Base-by-base conservation (phyloP, 2,888 invertebrate genomes). In the Pemphredon lugubris region DNA sequence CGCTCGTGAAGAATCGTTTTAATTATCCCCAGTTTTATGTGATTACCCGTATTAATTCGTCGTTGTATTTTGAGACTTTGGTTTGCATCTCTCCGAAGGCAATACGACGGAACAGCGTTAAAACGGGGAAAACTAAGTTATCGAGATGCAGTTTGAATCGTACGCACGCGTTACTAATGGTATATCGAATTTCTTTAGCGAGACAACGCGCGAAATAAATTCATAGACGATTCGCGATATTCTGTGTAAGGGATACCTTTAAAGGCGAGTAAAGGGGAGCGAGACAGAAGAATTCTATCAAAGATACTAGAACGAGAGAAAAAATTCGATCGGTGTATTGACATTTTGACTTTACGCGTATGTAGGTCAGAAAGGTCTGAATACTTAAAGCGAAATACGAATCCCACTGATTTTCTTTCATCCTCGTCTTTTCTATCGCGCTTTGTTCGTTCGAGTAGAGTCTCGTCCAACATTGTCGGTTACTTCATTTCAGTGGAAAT, bases 371-470 rank as follows among this genome's bases (percentile, higher is more conserved):
- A 64, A 57, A 20, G 42, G 48, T 50, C 50, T 18, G 14, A 32
- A 30, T 61, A 63, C 54, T 58, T 64, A 64, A 69, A 73, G 26
- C 21, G 58, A 68, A 61, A 23, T 14, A 37, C 14, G n/a, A 11
- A 30, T 58, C 50, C 47, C 53, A 53, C 61, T 72, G 57, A 57
- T 60, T 72, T 57, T 50, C 54, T 14, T 16, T 48, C 47, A 32
- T 14, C 3, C 37, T 9, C 11, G n/a, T 13, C 23, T 53, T 16
- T 14, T 20, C 53, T 18, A 14, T 26, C 53, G 5, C n/a, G 37
- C 57, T 32, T n/a, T 55, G 51, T 48, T 39, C 71, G 37, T 55
- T 55, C 65, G 50, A 59, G 66, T 60, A 66, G 66, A 54, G 55
- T 61, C 53, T 55, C 60, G 16, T n/a, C 61, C 48, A 55, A 57